Evolutionary conservation across 2,797 vertebrate genomes (phyloP).

Genomic region (Macropus fuliginosus): DNA sequence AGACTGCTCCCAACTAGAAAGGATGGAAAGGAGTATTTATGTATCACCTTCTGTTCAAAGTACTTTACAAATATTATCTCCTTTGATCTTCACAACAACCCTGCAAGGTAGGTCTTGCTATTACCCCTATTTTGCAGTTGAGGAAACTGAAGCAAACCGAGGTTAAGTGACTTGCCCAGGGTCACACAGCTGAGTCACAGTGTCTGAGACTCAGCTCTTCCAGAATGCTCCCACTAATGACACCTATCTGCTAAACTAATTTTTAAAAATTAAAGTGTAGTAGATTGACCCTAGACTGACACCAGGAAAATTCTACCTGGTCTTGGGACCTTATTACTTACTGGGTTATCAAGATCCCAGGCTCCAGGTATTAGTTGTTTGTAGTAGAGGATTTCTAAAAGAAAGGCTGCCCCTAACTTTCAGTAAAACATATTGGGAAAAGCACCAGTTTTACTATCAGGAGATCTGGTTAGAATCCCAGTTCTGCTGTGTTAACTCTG

Average conservation of each 20-base stretch:
- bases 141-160: background rate
- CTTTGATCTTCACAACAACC: background rate
- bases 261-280: background rate
- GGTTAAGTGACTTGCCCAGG: background rate
- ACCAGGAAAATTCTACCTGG: background rate
- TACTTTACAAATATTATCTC: background rate
- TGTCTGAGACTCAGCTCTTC: background rate
- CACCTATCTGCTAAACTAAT: background rate
- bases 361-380: background rate
- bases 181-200: background rate
- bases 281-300: background rate
- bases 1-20: conserved; percentile 90
- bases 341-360: background rate
- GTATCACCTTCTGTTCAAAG: background rate
- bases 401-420: background rate
- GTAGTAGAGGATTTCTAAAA: background rate
- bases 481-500: background rate
- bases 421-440: background rate
- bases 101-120: background rate
- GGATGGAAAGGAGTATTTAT: background rate
- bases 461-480: background rate
- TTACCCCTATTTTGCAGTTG: background rate
- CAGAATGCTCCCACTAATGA: background rate
- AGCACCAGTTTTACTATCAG: background rate
- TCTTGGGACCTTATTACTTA: background rate